Percentiles rank a stretch among this genome's conserved stretches.
These are phyloP conservation scores for Eulemur rufifrons DNA, from an alignment of 2,113 vertebrate genomes.

Conservation along the genomic window DNA sequence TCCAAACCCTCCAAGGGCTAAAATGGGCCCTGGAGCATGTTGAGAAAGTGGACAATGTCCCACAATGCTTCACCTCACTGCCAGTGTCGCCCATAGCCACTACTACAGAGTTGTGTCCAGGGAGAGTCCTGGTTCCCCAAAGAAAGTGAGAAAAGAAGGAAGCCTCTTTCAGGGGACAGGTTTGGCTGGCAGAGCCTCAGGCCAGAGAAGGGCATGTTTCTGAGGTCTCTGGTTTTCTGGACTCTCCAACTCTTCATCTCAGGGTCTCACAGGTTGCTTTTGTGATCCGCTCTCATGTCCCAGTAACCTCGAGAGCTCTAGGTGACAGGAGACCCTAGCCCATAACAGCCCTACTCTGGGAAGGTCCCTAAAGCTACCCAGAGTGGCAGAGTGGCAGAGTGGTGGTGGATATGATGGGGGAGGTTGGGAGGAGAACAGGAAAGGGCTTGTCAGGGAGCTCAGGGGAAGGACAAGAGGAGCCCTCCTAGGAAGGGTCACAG, in stretches of 20 bases:
- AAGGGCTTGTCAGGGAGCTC: background rate
- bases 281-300: background rate
- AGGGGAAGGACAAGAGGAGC: background rate
- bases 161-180: background rate
- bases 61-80: conserved; percentile 6
- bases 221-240: conserved; percentile 5
- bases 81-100: background rate
- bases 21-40: conserved; percentile 70
- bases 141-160: background rate
- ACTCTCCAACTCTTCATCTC: background rate
- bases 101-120: background rate
- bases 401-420: background rate
- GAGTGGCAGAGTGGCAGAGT: background rate
- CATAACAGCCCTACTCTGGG: background rate
- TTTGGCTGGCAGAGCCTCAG: background rate
- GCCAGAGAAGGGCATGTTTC: background rate
- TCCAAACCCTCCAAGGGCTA: conserved; percentile 62
- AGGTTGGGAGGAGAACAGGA: background rate
- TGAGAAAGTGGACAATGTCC: conserved; percentile 77
- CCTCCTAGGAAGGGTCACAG: background rate
- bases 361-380: background rate
- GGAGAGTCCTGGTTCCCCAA: background rate
- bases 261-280: background rate
- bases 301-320: background rate
- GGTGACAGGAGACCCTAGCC: background rate